Evolutionary conservation across 1,140 invertebrate genomes (phyloP).

Genomic region (Hyposmocoma kahamanoa): DNA sequence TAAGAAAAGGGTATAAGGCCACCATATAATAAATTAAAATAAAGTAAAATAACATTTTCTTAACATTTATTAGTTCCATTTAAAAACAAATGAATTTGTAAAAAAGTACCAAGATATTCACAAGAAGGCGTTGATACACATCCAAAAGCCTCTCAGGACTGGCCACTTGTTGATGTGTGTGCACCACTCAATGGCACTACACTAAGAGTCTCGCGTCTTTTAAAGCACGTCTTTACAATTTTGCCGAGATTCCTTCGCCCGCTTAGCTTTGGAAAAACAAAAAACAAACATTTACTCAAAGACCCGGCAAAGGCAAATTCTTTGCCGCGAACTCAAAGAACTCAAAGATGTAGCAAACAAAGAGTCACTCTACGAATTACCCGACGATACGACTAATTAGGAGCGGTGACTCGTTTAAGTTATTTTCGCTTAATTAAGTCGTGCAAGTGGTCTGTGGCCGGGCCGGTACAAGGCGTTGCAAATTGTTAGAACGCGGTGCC

Average conservation of each 20-base stretch:
- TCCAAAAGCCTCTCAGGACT: conserved; percentile 28
- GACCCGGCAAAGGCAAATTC: conserved; percentile 68
- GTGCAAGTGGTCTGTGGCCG: conserved; percentile 66
- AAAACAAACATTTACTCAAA: conserved; percentile 49
- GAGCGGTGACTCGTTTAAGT: conserved; percentile 67
- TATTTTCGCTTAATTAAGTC: conserved; percentile 73
- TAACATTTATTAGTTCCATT: too few species aligned
- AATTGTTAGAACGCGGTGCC: conserved; percentile 63
- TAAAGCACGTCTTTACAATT: conserved; percentile 11
- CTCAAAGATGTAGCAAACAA: conserved; percentile 68
- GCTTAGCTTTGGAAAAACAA: conserved; percentile 22
- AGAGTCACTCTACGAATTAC: conserved; percentile 66
- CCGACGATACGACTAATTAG: conserved; percentile 67
- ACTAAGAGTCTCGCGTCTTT: conserved; percentile 46
- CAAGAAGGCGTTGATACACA: neutral
- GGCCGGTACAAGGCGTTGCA: conserved; percentile 58
- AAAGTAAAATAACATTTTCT: too few species aligned
- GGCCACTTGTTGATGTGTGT: conserved; percentile 53
- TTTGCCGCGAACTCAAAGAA: conserved; percentile 42
- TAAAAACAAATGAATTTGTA: too few species aligned
- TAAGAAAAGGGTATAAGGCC: too few species aligned
- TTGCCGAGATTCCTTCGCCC: conserved; percentile 18
- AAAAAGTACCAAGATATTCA: too few species aligned
- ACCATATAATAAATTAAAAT: too few species aligned
- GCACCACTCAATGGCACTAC: conserved; percentile 43